Evolutionary conservation across 2,888 invertebrate genomes (phyloP), one percentile per base, ranked within the genome.

Genomic region (Hirtodrosophila duncani): DNA sequence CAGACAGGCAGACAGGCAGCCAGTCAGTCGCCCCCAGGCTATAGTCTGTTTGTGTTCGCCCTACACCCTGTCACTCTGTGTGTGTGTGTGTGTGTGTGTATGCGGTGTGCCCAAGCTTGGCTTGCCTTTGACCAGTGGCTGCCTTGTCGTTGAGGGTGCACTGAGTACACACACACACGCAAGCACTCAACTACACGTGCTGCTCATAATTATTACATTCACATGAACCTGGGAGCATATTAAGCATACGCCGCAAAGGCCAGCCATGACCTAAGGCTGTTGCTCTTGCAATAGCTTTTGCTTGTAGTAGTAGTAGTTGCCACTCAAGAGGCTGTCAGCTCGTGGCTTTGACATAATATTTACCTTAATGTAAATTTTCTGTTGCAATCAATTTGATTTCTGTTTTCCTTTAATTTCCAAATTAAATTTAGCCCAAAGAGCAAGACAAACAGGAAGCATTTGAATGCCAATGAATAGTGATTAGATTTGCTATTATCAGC

Each of bases 191-290:
- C 27, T 36, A 31, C 20, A 43, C 46, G 9, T 44, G 60, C 9
- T 33, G 48, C 48, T 63, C 58, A 59, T 41, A 74, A 75, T 71
- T 74, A 74, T 71, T 60, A 74, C 71, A 74, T 75, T 67, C 64
- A 58, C 60, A 67, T 60, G 78, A 55, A 57, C 62, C 62, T 71
- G 71, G 63, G 70, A 45, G 36, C 66, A 66, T 61, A 71, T 71
- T 69, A 75, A 68, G 67, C 53, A 71, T 68, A 74, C 74, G 68
- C 67, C 64, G 48, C 14, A 69, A 70, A 63, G 72, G 68, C 63
- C 74, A 56, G 33, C 30, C 37, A 33, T 51, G 13, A 39, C 71
- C 60, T 17, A 17, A 16, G 49, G 58, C 64, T 41, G 38, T 43
- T 44, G 30, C 21, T 13, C 17, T 18, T 26, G 26, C 31, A 27